Evolutionary conservation across 2,797 vertebrate genomes (phyloP), one percentile per base, ranked within the genome.

Genomic region (Coregonus ussuriensis): DNA sequence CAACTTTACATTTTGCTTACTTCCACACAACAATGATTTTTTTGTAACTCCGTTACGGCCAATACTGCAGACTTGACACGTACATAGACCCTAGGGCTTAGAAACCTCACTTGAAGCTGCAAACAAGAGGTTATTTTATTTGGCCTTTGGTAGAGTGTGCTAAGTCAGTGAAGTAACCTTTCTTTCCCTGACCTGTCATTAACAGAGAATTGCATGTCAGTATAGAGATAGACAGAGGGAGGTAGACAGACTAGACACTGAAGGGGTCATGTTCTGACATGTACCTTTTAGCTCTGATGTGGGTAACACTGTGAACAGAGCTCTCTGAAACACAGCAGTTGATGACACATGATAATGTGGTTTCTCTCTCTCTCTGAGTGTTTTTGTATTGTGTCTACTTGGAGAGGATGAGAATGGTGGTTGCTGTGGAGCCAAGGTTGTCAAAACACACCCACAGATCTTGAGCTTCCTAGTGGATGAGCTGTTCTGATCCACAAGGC

Each of bases 361-460:
- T 83, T 80, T 76, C 37, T 76, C 11, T 59, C 1, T 18, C 53
- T 11, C 1, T 41, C 18, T 54, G 18, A 75, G 72, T 59, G 56
- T 51, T 76, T 91, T 82, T 79, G 25, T 93, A 83, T 92, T 92
- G 84, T 82, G 91, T 91, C 91, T 91, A 21, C 74, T 47, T 1
- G 1, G 82, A 77, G 74, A 87, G 83, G 52, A 33, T 15, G 77
- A 83, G 66, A 66, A 70, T 16, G 16, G 81, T 83, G 86, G 86
- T 87, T 74, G 65, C 15, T 18, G 14, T 84, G 81, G 86, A 83
- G 81, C 67, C 63, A 52, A 79, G 74, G 87, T 79, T 92, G 84
- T 86, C 81, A 83, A 83, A 88, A 89, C 87, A 92, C 83, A 80
- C 79, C 84, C 81, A 82, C 85, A 67, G 65, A 73, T 74, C 76